Conservation (phyloP, 2,888 invertebrate species). For the Harpagoxenus sublaevis region DNA sequence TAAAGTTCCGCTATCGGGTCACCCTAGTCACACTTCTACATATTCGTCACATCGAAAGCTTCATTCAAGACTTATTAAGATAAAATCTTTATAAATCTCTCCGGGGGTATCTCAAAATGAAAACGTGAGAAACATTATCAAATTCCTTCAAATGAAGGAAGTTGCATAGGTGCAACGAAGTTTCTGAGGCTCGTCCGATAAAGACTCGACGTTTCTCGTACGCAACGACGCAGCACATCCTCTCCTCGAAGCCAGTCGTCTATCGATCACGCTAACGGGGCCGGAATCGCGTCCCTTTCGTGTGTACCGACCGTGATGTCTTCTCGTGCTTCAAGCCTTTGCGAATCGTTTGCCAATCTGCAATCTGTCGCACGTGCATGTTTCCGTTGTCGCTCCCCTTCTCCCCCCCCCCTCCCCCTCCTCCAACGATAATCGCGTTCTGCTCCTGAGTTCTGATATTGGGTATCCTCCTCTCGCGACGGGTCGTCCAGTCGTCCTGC, state of each 20-base stretch:
- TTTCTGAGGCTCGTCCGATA: not conserved
- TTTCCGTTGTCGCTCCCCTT: slow-evolving; percentile 5
- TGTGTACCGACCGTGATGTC: slow-evolving; percentile 35
- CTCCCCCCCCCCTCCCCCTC: not conserved
- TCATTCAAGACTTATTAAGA: not conserved
- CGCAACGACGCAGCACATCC: too few relatives aligned
- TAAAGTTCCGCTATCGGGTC: not conserved
- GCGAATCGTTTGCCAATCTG: slow-evolving; percentile 55
- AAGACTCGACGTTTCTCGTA: not conserved
- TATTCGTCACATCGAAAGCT: not conserved
- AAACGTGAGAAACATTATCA: not conserved
- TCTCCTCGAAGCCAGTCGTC: not conserved
- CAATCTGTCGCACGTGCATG: slow-evolving; percentile 3
- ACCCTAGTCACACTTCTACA: not conserved
- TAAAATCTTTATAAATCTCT: not conserved
- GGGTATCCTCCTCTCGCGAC: slow-evolving; percentile 59
- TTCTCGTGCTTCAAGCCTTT: slow-evolving; percentile 34
- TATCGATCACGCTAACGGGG: slow-evolving; percentile 66
- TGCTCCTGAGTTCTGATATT: slow-evolving; percentile 30
- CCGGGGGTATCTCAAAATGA: not conserved
- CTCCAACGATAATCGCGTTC: slow-evolving; percentile 7
- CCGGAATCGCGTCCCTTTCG: slow-evolving; percentile 33
- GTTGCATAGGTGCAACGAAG: not conserved
- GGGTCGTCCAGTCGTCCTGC: slow-evolving; percentile 57
- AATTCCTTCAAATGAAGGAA: not conserved